Conservation (phyloP, 1,140 invertebrate species). For the Formica exsecta region DNA sequence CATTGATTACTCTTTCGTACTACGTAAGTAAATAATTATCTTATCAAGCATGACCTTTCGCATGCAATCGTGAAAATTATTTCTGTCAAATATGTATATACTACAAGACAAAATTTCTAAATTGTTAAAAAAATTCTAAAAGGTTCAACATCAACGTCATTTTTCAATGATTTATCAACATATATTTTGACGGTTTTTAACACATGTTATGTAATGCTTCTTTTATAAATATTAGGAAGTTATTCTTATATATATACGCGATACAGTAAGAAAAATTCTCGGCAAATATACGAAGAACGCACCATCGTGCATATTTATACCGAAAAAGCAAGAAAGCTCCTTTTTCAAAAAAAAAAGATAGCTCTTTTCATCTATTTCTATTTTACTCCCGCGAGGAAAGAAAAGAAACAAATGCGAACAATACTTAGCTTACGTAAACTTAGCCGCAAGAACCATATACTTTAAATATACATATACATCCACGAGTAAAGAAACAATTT, state of each 20-base stretch:
- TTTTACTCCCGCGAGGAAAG: background rate
- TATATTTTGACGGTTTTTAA: constrained; percentile 6
- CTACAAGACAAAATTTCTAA: constrained; percentile 6
- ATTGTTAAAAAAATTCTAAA: background rate
- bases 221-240: background rate
- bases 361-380: background rate
- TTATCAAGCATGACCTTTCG: constrained; percentile 29
- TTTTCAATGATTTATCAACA: background rate
- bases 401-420: background rate
- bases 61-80: constrained; percentile 20
- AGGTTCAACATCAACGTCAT: background rate
- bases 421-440: background rate
- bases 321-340: background rate
- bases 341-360: background rate
- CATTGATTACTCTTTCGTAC: constrained; percentile 15
- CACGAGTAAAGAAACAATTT: background rate
- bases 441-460: background rate
- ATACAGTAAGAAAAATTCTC: background rate
- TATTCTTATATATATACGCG: background rate
- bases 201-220: constrained; percentile 5
- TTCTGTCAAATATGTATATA: constrained; percentile 24
- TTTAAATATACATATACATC: constrained; percentile 9
- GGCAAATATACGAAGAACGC: background rate
- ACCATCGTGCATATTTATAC: background rate
- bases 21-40: constrained; percentile 52